Percentiles rank a stretch among this genome's conserved stretches.
These are phyloP conservation scores for Lepidotrigona ventralis DNA, from an alignment of 1,140 invertebrate genomes.

Conservation along the genomic window DNA sequence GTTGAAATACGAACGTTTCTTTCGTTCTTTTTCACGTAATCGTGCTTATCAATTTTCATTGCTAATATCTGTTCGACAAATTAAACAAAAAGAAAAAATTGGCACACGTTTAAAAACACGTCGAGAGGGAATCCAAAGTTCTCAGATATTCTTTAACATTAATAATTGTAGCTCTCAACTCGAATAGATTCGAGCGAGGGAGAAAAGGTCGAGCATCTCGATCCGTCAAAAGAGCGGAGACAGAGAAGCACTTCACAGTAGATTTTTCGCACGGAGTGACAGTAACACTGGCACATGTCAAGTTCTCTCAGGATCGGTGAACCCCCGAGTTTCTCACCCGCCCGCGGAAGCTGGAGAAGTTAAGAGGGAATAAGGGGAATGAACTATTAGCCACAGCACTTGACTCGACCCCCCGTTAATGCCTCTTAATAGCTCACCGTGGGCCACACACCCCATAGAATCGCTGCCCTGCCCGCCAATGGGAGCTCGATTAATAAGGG, in stretches of 20 bases:
- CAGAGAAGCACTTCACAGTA: constrained; percentile 28
- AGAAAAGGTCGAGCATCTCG: background rate
- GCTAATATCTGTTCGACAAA: background rate
- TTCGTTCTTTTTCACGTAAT: background rate
- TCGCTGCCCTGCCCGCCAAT: constrained; percentile 62
- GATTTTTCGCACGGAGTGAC: constrained; percentile 61
- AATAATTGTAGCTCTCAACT: constrained; percentile 11
- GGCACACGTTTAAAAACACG: too few species aligned
- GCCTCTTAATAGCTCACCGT: constrained; percentile 72
- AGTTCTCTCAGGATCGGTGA: constrained; percentile 73
- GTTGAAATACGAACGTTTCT: background rate
- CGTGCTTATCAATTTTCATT: background rate
- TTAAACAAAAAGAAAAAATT: background rate
- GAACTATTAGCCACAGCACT: constrained; percentile 76
- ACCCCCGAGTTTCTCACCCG: constrained; percentile 73
- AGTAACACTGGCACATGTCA: constrained; percentile 68
- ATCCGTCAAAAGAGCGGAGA: constrained; percentile 29
- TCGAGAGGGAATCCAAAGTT: background rate
- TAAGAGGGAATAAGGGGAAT: constrained; percentile 57
- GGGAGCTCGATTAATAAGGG: constrained; percentile 73
- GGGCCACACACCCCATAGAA: constrained; percentile 64
- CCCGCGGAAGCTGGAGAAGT: constrained; percentile 49
- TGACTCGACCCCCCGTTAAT: constrained; percentile 75
- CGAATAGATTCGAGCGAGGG: background rate
- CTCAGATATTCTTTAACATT: background rate